phyloP scores from a whole-genome alignment of 2,888 invertebrate genomes.

The Pandemis cinnamomeana region DNA sequence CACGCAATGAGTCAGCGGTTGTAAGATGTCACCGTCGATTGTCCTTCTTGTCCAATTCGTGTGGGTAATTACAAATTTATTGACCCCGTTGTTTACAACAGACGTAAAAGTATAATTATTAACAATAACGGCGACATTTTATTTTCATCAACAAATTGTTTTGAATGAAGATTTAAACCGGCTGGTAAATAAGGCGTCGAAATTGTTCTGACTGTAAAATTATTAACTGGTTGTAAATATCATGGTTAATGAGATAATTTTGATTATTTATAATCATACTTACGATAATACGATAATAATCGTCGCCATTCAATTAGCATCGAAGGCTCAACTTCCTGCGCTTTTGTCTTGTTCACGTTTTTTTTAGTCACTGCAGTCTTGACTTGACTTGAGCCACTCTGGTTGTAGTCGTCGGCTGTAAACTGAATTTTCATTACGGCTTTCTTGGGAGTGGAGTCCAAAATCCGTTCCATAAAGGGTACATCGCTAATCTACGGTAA shows the following conservation, averaged over 20 bases:
- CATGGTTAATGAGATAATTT: constrained; percentile 7
- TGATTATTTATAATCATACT: not conserved
- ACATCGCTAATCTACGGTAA: no score
- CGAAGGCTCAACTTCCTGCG: no score
- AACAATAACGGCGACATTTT: not conserved
- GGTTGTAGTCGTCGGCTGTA: no score
- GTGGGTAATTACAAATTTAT: constrained; percentile 7
- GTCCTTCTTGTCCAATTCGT: constrained; percentile 4
- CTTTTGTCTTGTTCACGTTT: not conserved
- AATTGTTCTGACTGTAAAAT: constrained; percentile 1
- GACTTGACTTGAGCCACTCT: no score
- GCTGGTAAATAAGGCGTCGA: constrained; percentile 4
- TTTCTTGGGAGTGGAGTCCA: no score
- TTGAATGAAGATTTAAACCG: not conserved
- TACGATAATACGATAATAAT: not conserved
- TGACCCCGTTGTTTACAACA: not conserved
- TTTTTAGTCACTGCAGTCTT: not conserved
- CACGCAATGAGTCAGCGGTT: constrained; percentile 3
- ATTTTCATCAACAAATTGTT: not conserved
- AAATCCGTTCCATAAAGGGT: no score
- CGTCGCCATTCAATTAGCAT: not conserved
- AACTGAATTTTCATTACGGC: no score
- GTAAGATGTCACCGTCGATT: not conserved
- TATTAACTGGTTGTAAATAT: constrained; percentile 6
- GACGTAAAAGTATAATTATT: constrained; percentile 9